Percentiles rank a stretch among this genome's conserved stretches.
Evolutionary conservation across 2,888 invertebrate species (phyloP).

Genomic region (Tenthredo notha): DNA sequence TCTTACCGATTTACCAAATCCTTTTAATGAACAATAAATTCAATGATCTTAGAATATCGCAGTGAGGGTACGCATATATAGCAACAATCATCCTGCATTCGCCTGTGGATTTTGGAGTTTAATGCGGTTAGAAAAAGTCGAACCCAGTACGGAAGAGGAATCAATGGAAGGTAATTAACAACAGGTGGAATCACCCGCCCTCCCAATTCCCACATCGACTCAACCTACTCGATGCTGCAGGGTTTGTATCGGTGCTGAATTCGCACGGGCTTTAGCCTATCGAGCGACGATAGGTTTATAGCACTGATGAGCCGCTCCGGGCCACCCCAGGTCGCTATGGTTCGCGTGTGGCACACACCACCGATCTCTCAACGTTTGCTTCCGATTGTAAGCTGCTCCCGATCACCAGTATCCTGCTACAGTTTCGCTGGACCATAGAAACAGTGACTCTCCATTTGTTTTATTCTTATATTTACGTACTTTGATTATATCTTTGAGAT

Average conservation of each 20-base stretch:
- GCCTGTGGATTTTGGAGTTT: constrained; percentile 5
- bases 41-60: background rate
- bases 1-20: background rate
- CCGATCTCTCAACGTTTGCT: constrained; percentile 46
- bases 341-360: background rate
- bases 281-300: constrained; percentile 54
- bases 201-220: constrained; percentile 11
- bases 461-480: background rate
- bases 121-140: constrained; percentile 10
- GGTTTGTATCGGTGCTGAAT: constrained; percentile 50
- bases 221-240: constrained; percentile 14
- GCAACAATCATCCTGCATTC: background rate
- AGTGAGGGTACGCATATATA: background rate
- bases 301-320: constrained; percentile 50
- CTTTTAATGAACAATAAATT: background rate
- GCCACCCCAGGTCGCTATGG: constrained; percentile 22
- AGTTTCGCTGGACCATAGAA: background rate
- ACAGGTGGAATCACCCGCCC: constrained; percentile 50
- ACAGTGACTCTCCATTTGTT: constrained; percentile 41
- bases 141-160: constrained; percentile 38
- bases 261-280: constrained; percentile 54
- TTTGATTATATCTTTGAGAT: background rate
- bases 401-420: background rate
- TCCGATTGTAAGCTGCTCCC: constrained; percentile 35
- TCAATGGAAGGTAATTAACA: constrained; percentile 52